Percentiles rank a stretch among this genome's conserved stretches.
These are phyloP conservation scores for Mormyrus iriodes DNA, from an alignment of 2,113 vertebrate species.

Conservation along the genomic window DNA sequence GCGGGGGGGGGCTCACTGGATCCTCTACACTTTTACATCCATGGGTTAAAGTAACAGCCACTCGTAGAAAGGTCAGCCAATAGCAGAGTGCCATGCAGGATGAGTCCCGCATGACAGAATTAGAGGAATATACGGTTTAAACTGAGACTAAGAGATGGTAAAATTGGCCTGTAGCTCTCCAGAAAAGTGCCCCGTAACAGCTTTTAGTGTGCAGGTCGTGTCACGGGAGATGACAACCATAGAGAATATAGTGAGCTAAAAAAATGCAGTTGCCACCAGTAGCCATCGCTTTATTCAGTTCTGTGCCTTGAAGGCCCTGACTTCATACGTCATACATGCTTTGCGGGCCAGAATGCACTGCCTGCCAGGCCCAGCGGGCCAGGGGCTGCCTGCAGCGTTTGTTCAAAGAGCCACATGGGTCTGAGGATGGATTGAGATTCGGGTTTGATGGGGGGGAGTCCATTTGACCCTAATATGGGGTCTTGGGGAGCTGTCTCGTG, in stretches of 20 bases:
- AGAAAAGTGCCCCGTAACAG: slow-evolving; percentile 12
- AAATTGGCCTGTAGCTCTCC: background rate
- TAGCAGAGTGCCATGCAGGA: background rate
- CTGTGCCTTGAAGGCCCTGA: slow-evolving; percentile 37
- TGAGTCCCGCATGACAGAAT: slow-evolving; percentile 4
- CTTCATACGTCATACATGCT: slow-evolving; percentile 33
- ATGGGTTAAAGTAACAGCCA: background rate
- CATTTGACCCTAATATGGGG: background rate
- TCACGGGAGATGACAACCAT: slow-evolving; percentile 4
- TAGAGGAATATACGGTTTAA: background rate
- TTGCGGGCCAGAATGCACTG: background rate
- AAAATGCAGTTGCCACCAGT: slow-evolving; percentile 20
- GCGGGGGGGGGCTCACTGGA: too few species aligned
- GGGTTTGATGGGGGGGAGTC: background rate
- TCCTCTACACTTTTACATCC: too few species aligned
- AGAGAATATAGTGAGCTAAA: slow-evolving; percentile 3
- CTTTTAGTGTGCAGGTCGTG: slow-evolving; percentile 11
- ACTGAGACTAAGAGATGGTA: slow-evolving; percentile 1
- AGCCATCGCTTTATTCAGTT: slow-evolving; percentile 43
- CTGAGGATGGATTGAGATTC: background rate
- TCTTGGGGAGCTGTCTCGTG: background rate
- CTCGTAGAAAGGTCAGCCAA: background rate
- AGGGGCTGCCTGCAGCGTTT: slow-evolving; percentile 1
- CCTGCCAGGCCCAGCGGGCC: slow-evolving; percentile 14
- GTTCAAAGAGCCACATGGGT: background rate